These are phyloP conservation scores for Poeciliopsis turrubarensis DNA, from an alignment of 2,113 vertebrate species.

Conservation along the genomic window DNA sequence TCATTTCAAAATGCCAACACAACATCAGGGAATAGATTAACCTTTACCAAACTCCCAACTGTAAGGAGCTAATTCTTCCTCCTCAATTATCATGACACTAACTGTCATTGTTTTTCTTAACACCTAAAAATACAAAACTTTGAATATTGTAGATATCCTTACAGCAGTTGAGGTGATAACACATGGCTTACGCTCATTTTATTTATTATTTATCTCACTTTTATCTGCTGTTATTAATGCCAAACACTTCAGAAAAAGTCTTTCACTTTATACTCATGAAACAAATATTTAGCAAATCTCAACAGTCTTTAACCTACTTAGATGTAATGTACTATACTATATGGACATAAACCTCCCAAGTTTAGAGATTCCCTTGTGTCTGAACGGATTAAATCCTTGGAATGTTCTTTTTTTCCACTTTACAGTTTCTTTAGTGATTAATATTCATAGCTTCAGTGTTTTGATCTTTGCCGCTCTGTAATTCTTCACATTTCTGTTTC, in stretches of 20 bases:
- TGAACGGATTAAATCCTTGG: background rate
- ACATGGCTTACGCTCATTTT: background rate
- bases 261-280: background rate
- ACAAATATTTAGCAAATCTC: background rate
- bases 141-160: conserved; percentile 15
- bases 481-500: conserved; percentile 4
- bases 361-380: background rate
- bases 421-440: background rate
- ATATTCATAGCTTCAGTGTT: conserved; percentile 5
- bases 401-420: background rate
- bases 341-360: background rate
- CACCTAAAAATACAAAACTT: conserved; percentile 39
- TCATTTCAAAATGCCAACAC: conserved; percentile 72
- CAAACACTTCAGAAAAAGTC: background rate
- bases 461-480: background rate
- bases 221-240: background rate
- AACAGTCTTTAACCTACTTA: background rate
- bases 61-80: conserved; percentile 44
- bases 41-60: conserved; percentile 63
- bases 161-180: background rate
- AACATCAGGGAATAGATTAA: conserved; percentile 77
- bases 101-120: conserved; percentile 60
- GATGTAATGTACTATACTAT: background rate
- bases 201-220: background rate
- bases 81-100: conserved; percentile 50